phyloP scores from a whole-genome alignment of 2,888 invertebrate species.

The Barypeithes pellucidus region DNA sequence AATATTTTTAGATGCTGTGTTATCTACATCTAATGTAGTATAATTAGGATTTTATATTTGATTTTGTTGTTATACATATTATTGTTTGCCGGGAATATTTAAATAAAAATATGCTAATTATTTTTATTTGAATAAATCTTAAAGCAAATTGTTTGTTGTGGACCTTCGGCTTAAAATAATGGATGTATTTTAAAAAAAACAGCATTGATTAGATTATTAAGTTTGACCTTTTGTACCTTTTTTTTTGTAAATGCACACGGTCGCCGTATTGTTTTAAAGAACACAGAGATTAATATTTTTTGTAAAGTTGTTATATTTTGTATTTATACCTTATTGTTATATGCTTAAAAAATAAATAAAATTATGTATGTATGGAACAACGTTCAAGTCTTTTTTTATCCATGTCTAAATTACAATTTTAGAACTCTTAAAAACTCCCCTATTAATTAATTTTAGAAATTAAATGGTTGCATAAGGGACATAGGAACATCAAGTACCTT shows the following conservation, averaged over 20 bases:
- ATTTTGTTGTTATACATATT: not conserved
- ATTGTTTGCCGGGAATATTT: not conserved
- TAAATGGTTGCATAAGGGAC: too few relatives aligned
- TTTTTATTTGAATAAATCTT: not conserved
- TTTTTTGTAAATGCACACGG: not conserved
- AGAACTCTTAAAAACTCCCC: too few relatives aligned
- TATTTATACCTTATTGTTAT: constrained; percentile 34
- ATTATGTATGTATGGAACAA: not conserved
- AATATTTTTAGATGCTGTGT: constrained; percentile 36
- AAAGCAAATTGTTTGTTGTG: not conserved
- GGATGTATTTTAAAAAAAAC: not conserved
- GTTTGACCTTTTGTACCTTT: not conserved
- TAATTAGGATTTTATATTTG: not conserved
- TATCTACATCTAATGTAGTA: constrained; percentile 7
- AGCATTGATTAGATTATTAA: not conserved
- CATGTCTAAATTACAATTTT: too few relatives aligned
- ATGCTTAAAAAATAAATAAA: constrained; percentile 33
- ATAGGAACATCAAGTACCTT: too few relatives aligned
- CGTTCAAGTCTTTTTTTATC: not conserved
- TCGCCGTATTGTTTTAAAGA: not conserved
- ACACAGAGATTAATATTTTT: constrained; percentile 4
- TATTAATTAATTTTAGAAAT: too few relatives aligned
- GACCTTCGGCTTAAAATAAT: constrained; percentile 1
- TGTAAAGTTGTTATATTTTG: constrained; percentile 31
- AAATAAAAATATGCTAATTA: not conserved